These are phyloP conservation scores for Oceanodroma leucorhoa DNA, from an alignment of 2,797 vertebrate species.

Conservation along the genomic window DNA sequence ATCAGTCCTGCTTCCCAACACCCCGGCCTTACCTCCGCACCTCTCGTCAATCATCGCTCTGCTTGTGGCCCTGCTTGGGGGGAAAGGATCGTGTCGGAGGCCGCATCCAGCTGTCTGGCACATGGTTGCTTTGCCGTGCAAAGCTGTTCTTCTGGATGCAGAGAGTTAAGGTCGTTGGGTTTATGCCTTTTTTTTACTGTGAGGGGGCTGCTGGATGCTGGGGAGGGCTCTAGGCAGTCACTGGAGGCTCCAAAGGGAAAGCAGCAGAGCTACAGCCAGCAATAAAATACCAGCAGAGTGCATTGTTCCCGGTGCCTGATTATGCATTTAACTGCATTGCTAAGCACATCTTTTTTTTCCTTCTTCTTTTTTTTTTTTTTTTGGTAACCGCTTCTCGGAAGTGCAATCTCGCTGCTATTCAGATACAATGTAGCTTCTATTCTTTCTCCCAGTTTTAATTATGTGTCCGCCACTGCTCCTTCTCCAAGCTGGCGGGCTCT, in stretches of 20 bases:
- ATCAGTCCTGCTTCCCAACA: conserved; percentile 39
- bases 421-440: conserved; percentile 71
- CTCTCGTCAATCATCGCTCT: not conserved
- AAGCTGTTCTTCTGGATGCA: not conserved
- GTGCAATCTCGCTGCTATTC: conserved; percentile 66
- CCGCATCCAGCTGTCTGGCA: not conserved
- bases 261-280: conserved; percentile 4
- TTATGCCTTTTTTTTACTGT: not conserved
- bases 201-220: not conserved
- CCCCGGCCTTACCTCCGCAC: not conserved
- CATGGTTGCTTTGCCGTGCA: rapidly evolving
- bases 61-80: not conserved
- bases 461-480: conserved; percentile 63
- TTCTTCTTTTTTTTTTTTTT: not conserved
- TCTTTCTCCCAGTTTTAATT: conserved; percentile 70
- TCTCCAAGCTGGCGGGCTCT: conserved; percentile 60
- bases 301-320: conserved; percentile 42
- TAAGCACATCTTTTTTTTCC: conserved; percentile 32
- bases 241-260: not conserved
- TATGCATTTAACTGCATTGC: conserved; percentile 64
- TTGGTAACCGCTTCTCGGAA: conserved; percentile 13
- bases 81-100: not conserved
- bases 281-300: conserved; percentile 47
- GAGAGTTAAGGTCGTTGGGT: not conserved
- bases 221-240: not conserved